Evolutionary conservation across 2,888 invertebrate species (phyloP), one percentile per base, ranked within the genome.

Genomic region (Magallana nippona): DNA sequence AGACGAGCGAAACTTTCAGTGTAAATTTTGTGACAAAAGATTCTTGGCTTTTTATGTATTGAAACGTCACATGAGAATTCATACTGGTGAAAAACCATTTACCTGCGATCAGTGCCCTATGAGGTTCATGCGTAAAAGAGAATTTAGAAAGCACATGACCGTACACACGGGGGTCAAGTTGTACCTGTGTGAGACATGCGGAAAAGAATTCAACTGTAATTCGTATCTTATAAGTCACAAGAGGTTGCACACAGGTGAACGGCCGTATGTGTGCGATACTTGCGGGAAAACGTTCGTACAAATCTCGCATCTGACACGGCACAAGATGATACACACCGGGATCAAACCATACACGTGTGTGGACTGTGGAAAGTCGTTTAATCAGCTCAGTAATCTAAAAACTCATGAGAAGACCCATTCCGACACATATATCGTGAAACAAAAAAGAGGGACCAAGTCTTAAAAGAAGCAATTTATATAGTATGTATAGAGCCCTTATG

Each of bases 201-300:
- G 71, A 15, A 71, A 71, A 32, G 71, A 71, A 13, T 71, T 71
- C 32, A 71, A 71, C 15, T 27, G 11, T 2, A 15, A 15, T 15
- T 15, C 71, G 3, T 15, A 71, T 32, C 32, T 71, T 27, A 32
- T 5, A 5, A 22, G 13, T 13, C 71, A 71, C 27, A 71, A 13
- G 71, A 71, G 71, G 27, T 27, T 27, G 13, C 71, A 71, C 27
- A 71, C 22, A 15, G 71, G 71, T 13, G 71, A 71, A 27, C 71
- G 71, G 2, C 71, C 71, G 15, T 71, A 27, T 27, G 71, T 27
- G 15, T 71, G 71, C 13, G 32, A 71, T 1, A 71, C 71, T 11
- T 71, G 71, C 32, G 71, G 71, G 11, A 71, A 71, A 71, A 27
- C 71, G 13, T 71, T 71, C 32, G 11, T 71, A 32, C 71, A 71